Evolutionary conservation across 1,140 invertebrate species (phyloP).

Genomic region (Kradibia gibbosae): DNA sequence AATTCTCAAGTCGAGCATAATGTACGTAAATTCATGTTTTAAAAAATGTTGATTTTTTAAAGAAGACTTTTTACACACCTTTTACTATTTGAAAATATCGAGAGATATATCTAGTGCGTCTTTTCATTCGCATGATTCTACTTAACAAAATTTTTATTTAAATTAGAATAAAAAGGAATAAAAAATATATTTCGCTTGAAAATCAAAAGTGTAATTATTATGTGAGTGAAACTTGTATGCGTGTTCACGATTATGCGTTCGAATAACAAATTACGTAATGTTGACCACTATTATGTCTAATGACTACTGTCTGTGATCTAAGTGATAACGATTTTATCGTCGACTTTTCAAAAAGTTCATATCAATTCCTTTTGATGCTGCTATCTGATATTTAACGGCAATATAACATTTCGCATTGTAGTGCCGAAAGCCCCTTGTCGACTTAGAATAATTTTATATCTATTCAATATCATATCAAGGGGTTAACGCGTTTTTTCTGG

Average conservation of each 20-base stretch:
- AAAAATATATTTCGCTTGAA: not conserved
- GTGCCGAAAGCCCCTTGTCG: slow-evolving; percentile 21
- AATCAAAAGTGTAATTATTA: not conserved
- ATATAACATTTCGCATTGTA: slow-evolving; percentile 21
- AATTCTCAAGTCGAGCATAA: not conserved
- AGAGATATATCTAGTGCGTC: slow-evolving; percentile 37
- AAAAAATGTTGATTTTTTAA: slow-evolving; percentile 5
- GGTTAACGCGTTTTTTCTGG: slow-evolving; percentile 26
- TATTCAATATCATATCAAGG: slow-evolving; percentile 4
- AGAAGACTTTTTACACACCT: not conserved
- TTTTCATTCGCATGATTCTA: slow-evolving; percentile 41
- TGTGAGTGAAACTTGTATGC: not conserved
- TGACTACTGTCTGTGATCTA: not conserved
- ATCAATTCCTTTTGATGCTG: slow-evolving; percentile 29
- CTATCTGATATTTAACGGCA: slow-evolving; percentile 39
- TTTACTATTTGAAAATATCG: slow-evolving; percentile 50
- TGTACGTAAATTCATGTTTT: not conserved
- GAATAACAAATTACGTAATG: not conserved
- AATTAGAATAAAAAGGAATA: not conserved
- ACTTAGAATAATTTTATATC: slow-evolving; percentile 10
- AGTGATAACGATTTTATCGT: not conserved
- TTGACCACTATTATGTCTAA: slow-evolving; percentile 12
- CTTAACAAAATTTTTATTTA: not conserved
- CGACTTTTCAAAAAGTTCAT: slow-evolving; percentile 24
- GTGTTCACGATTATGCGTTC: not conserved